phyloP scores from a whole-genome alignment of 2,888 invertebrate species.

The Platynereis dumerilii region DNA sequence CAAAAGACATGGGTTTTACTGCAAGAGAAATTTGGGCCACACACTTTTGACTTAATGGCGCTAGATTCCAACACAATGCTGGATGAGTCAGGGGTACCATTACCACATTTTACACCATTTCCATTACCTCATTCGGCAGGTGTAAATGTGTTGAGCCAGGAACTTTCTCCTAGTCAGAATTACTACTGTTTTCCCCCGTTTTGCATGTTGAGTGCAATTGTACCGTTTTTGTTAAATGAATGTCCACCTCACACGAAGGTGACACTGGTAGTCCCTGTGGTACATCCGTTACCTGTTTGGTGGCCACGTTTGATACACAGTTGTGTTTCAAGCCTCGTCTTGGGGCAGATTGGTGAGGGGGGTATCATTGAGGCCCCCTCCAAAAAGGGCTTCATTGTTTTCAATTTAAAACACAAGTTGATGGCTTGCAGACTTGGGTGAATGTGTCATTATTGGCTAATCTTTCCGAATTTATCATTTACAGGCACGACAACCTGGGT shows the following conservation, averaged over 20 bases:
- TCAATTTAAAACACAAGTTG: too few relatives aligned
- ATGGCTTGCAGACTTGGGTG: too few relatives aligned
- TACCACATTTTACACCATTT: neutral
- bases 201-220: neutral
- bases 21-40: neutral
- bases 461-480: too few relatives aligned
- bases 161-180: neutral
- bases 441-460: too few relatives aligned
- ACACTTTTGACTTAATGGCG: slow-evolving; percentile 5
- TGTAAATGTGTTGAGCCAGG: neutral
- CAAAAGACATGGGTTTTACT: neutral
- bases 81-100: neutral
- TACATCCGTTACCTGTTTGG: too few relatives aligned
- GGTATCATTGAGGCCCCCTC: too few relatives aligned
- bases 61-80: neutral
- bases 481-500: too few relatives aligned
- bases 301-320: too few relatives aligned
- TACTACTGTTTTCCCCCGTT: slow-evolving; percentile 3
- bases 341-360: too few relatives aligned
- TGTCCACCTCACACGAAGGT: neutral
- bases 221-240: neutral
- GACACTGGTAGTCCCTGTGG: too few relatives aligned
- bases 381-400: too few relatives aligned
- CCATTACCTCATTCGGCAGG: neutral
- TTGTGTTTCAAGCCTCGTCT: too few relatives aligned